Percentiles rank a stretch among this genome's conserved stretches.
Evolutionary conservation across 2,888 invertebrate genomes (phyloP).

Genomic region (Hydraecia micacea): DNA sequence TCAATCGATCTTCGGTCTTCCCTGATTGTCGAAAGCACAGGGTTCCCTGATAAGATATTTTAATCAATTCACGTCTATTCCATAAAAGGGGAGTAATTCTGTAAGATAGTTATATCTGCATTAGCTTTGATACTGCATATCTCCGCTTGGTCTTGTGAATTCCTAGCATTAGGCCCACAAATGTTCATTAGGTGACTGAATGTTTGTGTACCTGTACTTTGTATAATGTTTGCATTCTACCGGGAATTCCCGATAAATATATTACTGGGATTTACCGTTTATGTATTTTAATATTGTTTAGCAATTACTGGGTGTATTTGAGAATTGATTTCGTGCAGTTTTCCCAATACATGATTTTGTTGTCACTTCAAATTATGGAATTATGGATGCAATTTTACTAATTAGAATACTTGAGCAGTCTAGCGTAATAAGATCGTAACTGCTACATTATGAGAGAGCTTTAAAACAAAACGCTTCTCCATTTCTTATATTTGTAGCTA

Average conservation of each 20-base stretch:
- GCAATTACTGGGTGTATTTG: background rate
- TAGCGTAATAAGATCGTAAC: no score
- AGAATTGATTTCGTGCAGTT: background rate
- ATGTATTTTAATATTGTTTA: conserved; percentile 6
- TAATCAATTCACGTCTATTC: background rate
- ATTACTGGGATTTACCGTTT: background rate
- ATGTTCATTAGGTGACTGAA: background rate
- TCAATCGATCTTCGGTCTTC: background rate
- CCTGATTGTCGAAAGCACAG: background rate
- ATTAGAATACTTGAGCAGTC: background rate
- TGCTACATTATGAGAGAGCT: background rate
- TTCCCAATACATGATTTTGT: background rate
- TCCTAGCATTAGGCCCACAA: background rate
- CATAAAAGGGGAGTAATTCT: background rate
- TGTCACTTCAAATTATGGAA: background rate
- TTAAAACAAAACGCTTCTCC: background rate
- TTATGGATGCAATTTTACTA: background rate
- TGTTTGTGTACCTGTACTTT: conserved; percentile 25
- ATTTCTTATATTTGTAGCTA: background rate
- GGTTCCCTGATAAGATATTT: background rate
- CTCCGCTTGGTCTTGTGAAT: background rate
- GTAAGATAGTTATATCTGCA: background rate
- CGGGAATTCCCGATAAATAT: background rate
- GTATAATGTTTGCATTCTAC: conserved; percentile 11
- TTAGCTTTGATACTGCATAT: background rate